Percentiles rank a stretch among this genome's conserved stretches.
These are phyloP conservation scores for Scomber scombrus DNA, from an alignment of 2,113 vertebrate species.

Conservation along the genomic window DNA sequence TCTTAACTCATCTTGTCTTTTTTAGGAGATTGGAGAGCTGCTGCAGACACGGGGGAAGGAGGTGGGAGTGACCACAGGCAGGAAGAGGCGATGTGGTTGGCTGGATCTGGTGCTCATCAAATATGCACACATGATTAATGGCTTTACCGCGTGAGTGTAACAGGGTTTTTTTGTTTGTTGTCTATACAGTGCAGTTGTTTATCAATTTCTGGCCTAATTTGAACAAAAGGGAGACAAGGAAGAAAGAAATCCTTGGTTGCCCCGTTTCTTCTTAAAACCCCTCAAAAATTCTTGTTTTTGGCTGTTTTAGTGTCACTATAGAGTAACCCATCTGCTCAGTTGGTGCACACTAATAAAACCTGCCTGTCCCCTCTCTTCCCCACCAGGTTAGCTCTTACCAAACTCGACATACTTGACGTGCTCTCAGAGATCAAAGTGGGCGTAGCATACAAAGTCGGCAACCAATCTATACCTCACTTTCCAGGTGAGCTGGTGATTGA, in stretches of 20 bases:
- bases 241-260: too few species aligned
- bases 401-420: slow-evolving; percentile 97
- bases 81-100: slow-evolving; percentile 97
- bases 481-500: slow-evolving; percentile 87
- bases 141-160: slow-evolving; percentile 94
- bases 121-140: slow-evolving; percentile 99
- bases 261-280: too few species aligned
- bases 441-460: slow-evolving; percentile 92
- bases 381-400: slow-evolving; percentile 94
- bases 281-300: neutral
- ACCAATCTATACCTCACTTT: slow-evolving; percentile 95
- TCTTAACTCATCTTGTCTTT: neutral
- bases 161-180: slow-evolving; percentile 37
- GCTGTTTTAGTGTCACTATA: neutral
- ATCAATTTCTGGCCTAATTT: neutral
- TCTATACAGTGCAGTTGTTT: too few species aligned
- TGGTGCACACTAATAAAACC: neutral
- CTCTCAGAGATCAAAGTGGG: slow-evolving; percentile 95
- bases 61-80: slow-evolving; percentile 95
- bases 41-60: slow-evolving; percentile 94
- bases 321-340: neutral
- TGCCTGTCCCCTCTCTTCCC: slow-evolving; percentile 1
- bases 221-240: too few species aligned
- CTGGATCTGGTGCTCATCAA: slow-evolving; percentile 94
- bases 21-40: slow-evolving; percentile 91